Base-by-base conservation (phyloP, 2,888 invertebrate genomes). In the Netelia virgata region DNA sequence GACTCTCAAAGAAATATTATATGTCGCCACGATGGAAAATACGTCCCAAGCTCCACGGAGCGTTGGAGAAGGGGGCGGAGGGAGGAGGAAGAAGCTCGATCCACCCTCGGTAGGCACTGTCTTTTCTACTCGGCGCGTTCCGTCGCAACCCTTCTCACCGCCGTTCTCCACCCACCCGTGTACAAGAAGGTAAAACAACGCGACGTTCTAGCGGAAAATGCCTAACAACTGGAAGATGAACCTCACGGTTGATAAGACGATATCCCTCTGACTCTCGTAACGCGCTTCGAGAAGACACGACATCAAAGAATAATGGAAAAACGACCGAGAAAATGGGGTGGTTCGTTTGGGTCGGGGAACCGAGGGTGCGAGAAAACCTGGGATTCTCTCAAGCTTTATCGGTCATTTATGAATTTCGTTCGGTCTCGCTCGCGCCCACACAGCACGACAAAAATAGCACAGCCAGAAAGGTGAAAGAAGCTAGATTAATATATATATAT, bases 151-250 rank as follows among this genome's bases (percentile, higher is more conserved):
- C 43, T 69, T 47, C 61, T 76, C 75, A 75, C 23, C 28, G 61
- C 18, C 47, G 63, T 57, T 47, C 74, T 59, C 68, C 28, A 73
- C 57, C 61, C 59, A 50, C 50, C 61, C 28, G 64, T 73, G 41
- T 61, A 59, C 63, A 69, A 69, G 41, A 28, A 23, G 69, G 69
- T 16, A 50, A 82, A 83, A 77, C 53, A 23, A 59, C 55, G 43
- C 43, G 43, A 43, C 18, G 20, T 77, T 84, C 68, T 50, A 64
- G 47, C 78, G 66, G 28, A 87, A 89, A 90, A 89, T 89, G 85
- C 86, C 86, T 88, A 90, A 91, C 88, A 90, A 90, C 90, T 87
- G 87, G 86, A 90, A 90, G 90, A 90, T 86, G 88, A 91, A 88
- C 85, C 86, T 82, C 74, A 28, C 36, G 47, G 14, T 86, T 87